Evolutionary conservation across 2,888 invertebrate genomes (phyloP).

Genomic region (Acronicta alni): DNA sequence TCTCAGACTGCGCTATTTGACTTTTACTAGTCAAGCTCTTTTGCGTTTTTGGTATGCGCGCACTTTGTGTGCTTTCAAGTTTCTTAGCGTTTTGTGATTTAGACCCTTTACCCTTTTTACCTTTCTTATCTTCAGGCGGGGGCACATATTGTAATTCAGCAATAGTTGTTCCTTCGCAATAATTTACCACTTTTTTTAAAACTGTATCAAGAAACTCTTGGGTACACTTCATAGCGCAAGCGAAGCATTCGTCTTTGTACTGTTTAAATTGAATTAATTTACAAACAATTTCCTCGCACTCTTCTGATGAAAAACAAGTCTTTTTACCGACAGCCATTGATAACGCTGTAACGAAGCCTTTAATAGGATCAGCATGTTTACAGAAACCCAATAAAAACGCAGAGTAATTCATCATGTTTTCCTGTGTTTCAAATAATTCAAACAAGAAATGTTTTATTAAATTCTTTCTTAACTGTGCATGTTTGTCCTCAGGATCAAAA

Average conservation of each 20-base stretch:
- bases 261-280: constrained; percentile 76
- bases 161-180: constrained; percentile 77
- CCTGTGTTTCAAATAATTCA: constrained; percentile 85
- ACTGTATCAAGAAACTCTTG: constrained; percentile 72
- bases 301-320: constrained; percentile 81
- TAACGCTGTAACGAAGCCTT: constrained; percentile 89
- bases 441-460: constrained; percentile 89
- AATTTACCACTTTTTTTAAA: constrained; percentile 71
- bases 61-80: constrained; percentile 68
- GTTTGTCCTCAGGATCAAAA: constrained; percentile 66
- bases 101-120: constrained; percentile 67
- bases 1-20: constrained; percentile 69
- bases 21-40: constrained; percentile 59
- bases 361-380: constrained; percentile 86
- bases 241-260: constrained; percentile 76
- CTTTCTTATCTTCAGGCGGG: constrained; percentile 68
- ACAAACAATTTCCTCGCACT: constrained; percentile 85
- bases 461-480: constrained; percentile 68
- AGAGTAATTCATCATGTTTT: constrained; percentile 89
- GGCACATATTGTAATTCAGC: constrained; percentile 73
- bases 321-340: constrained; percentile 88
- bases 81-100: constrained; percentile 62
- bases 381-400: constrained; percentile 91
- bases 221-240: constrained; percentile 76
- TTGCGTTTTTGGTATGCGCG: constrained; percentile 65